Evolutionary conservation across 2,888 invertebrate species (phyloP), one percentile per base, ranked within the genome.

Genomic region (Hydropsyche betteni): DNA sequence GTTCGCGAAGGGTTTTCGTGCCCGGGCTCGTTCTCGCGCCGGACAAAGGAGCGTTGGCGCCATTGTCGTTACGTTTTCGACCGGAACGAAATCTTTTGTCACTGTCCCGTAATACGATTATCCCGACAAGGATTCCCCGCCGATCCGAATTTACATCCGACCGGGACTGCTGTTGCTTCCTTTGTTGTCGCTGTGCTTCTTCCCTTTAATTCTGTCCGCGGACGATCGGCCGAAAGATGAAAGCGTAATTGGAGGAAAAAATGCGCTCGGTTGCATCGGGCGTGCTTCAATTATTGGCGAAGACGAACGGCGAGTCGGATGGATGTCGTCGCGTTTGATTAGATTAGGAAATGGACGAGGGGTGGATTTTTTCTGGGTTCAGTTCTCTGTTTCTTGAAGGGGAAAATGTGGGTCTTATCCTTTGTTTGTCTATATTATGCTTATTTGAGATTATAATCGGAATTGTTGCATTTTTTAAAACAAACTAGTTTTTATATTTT

Each of bases 101-200:
- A 74, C 71, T 55, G 76, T 58, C 44, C 44, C 58, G 50, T 79
- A 78, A 78, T 80, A 74, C 75, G 79, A 79, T 77, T 78, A 80
- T 77, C 75, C 77, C 50, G 64, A 53, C 70, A 64, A 72, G 76
- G 76, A 78, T 77, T 79, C 69, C 58, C 68, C 74, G 75, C 44
- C 58, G 74, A 78, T 75, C 77, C 75, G 51, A 75, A 70, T 74
- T 72, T 72, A 72, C 72, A 58, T 72, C 58, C 70, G 38, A 51
- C 24, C 1, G 24, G 24, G 24, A 24, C 24, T 24, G 24, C 24
- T 24, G 24, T 2, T 24, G 24, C 24, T 51, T 69, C 51, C 69
- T 69, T 69, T 69, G 69, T 69, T 50, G 52, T 64, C 64, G 16
- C 24, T 4, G 24, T 51, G 38, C 33, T 44, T 6, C 50, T 64